Evolutionary conservation across 2,888 invertebrate genomes (phyloP), one percentile per base, ranked within the genome.

Genomic region (Synergus gifuensis): DNA sequence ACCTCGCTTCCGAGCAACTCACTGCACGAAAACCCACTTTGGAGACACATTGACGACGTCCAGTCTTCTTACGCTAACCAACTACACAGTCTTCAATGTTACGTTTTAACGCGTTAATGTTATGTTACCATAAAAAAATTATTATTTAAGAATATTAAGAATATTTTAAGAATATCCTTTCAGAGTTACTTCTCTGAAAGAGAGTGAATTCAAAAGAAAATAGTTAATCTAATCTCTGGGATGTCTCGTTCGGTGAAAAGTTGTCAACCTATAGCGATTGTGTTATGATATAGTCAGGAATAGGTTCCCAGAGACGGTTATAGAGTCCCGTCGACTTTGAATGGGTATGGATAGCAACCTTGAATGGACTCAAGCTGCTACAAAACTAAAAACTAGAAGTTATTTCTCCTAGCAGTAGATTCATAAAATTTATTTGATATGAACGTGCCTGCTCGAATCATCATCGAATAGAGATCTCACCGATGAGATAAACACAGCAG

Each of bases 1-100:
- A 91, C 90, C 91, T 90, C 88, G 78, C 67, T 36, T 44, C 76
- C 12, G 78, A 42, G 73, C 81, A 36, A 36, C 58, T 76, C 40
- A 78, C 54, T 66, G 22, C 40, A 60, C 42, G 64, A 64, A 66
- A 64, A 46, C 49, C 66, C 28, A 76, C 78, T 76, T 69, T 18
- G 58, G 42, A 49, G 66, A 42, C 14, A 58, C 58, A 22, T 49
- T 14, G 77, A 76, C 76, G 49, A 60, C 12, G 22, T 22, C 22
- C 12, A 22, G 60, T 60, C 60, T 60, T 12, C 60, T 22, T 28
- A 60, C 18, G 22, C 60, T 60, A 40, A 73, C 28, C 36, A 4
- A 69, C 28, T 8, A 63, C 40, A 36, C 12, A 63, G 0, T 14
- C 14, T 14, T 36, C 28, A n/a, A n/a, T n/a, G n/a, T n/a, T n/a